Evolutionary conservation across 2,888 invertebrate species (phyloP), one percentile per base, ranked within the genome.

Genomic region (Platycheirus albimanus): DNA sequence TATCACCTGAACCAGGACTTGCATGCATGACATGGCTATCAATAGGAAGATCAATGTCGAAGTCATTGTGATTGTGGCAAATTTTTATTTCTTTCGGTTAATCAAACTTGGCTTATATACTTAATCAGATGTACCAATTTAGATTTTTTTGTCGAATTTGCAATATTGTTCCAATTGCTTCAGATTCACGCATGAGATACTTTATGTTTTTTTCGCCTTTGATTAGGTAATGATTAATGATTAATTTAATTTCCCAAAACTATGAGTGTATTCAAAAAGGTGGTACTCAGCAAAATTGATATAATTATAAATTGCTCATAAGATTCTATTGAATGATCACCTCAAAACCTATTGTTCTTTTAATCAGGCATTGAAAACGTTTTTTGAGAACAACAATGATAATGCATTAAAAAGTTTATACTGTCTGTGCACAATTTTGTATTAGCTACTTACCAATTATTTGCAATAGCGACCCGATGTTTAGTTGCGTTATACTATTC

Each of bases 1-100:
- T 33, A 33, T 33, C 30, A 33, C 54, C 54, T 8, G 19, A 20
- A 38, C 54, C 54, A 3, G 19, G n/a, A 38, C 13, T 20, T 54
- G 20, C 4, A 38, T 3, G 13, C 19, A n/a, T 19, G 13, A 36
- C n/a, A 8, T 13, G 7, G 36, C 19, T 38, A 54, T 36, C 36
- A 36, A n/a, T 0, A 36, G 4, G 3, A n/a, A 13, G 8, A 54
- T 36, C 19, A 54, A 36, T 36, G 1, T 20, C 15, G 0, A 19
- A 0, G n/a, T 7, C 54, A 54, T 54, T n/a, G 0, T 54, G 19
- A 38, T 20, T 36, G 17, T 17, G 1, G 10, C n/a, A 7, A n/a
- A 7, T 20, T 7, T 36, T n/a, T 4, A 2, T 49, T 33, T 13
- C 6, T 33, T 15, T 30, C 11, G 33, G 19, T 54, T 49, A 1